phyloP scores from a whole-genome alignment of 2,113 vertebrate genomes.

The Grallaria varia region DNA sequence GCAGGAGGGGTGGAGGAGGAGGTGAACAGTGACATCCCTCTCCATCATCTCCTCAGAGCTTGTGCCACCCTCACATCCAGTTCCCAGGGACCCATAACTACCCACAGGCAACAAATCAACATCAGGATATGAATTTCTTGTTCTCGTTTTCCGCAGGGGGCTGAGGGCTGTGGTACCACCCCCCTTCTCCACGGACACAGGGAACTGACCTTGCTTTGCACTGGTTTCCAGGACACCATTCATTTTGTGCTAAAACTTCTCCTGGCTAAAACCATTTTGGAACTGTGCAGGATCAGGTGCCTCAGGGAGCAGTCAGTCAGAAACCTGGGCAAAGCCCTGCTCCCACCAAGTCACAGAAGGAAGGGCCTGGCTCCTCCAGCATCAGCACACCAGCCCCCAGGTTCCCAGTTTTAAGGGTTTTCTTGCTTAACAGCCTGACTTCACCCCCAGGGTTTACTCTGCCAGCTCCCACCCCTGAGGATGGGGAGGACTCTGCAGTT shows the following conservation, averaged over 20 bases:
- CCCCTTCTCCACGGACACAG: rapidly evolving
- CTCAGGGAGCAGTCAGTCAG: not conserved
- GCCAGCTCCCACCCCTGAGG: not conserved
- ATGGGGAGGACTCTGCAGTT: rapidly evolving
- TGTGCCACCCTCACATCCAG: rapidly evolving
- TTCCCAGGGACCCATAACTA: rapidly evolving
- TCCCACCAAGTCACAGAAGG: rapidly evolving
- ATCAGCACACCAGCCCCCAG: not conserved
- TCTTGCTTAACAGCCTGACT: not conserved
- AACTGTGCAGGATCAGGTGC: not conserved
- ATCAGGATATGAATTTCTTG: rapidly evolving
- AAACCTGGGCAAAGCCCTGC: not conserved
- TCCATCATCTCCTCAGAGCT: not conserved
- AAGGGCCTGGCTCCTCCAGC: rapidly evolving
- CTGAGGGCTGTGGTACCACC: rapidly evolving
- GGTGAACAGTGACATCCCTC: not conserved
- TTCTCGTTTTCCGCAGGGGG: not conserved
- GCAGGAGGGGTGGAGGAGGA: not conserved
- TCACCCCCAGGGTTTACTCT: not conserved
- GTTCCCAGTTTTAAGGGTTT: not conserved
- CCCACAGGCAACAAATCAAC: too few species aligned
- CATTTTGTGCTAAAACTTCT: not conserved
- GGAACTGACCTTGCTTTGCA: not conserved
- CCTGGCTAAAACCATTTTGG: rapidly evolving
- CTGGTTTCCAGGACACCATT: rapidly evolving